A percentile compares a stretch with the other conserved stretches of the same genome.
phyloP scores from a whole-genome alignment of 2,888 invertebrate genomes.

The Pycnomerus fuliginosus region DNA sequence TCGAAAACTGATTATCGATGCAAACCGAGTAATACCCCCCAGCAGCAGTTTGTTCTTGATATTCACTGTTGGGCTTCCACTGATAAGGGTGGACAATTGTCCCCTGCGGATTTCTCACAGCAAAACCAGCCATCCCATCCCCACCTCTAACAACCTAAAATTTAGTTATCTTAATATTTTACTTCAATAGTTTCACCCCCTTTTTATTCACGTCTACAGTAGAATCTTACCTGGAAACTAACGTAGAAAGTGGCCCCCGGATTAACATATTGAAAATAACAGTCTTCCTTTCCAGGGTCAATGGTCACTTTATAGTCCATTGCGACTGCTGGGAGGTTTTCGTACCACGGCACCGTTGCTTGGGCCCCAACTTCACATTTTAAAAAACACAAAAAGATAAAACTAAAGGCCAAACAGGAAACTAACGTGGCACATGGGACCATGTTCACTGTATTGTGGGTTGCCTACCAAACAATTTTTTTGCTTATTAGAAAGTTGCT shows the following conservation, averaged over 20 bases:
- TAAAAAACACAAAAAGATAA: slow-evolving; percentile 24
- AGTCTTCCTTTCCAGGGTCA: slow-evolving; percentile 93
- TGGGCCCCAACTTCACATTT: slow-evolving; percentile 33
- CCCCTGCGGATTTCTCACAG: slow-evolving; percentile 82
- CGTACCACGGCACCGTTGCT: slow-evolving; percentile 75
- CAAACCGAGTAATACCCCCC: slow-evolving; percentile 91
- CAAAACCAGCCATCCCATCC: slow-evolving; percentile 92
- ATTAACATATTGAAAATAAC: slow-evolving; percentile 92
- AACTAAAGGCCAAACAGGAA: slow-evolving; percentile 25
- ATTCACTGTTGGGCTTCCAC: slow-evolving; percentile 87
- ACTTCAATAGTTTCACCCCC: too few species aligned
- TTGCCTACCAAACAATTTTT: slow-evolving; percentile 13
- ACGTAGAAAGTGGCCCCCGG: slow-evolving; percentile 91
- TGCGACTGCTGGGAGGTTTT: slow-evolving; percentile 84
- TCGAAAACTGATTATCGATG: slow-evolving; percentile 90
- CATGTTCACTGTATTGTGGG: slow-evolving; percentile 30
- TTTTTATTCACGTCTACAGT: too few species aligned
- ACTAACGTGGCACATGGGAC: slow-evolving; percentile 37
- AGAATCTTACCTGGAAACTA: slow-evolving; percentile 81
- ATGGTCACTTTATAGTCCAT: slow-evolving; percentile 96
- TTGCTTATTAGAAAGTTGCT: neutral
- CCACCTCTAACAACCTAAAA: slow-evolving; percentile 85
- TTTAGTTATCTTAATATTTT: too few species aligned
- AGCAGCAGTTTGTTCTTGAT: slow-evolving; percentile 76
- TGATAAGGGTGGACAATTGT: slow-evolving; percentile 86